These are phyloP conservation scores for Dipodomys ordii DNA, from an alignment of 2,113 vertebrate genomes.

Conservation along the genomic window DNA sequence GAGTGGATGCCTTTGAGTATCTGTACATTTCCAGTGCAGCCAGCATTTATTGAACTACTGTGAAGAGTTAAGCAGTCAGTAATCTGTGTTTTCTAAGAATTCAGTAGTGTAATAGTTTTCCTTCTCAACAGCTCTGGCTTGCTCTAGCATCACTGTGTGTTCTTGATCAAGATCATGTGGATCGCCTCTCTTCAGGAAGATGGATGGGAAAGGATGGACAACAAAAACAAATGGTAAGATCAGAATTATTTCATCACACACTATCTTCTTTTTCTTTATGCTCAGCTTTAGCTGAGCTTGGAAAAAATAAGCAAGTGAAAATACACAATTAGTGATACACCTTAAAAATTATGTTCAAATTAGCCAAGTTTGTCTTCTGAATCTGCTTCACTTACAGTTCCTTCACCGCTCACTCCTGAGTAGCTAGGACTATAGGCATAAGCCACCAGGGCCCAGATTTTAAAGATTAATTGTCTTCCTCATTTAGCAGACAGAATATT, in stretches of 20 bases:
- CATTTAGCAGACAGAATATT: conserved; percentile 32
- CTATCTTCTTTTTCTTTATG: conserved; percentile 10
- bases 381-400: not conserved
- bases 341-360: not conserved
- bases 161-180: conserved; percentile 98
- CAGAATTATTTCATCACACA: not conserved
- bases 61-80: not conserved
- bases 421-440: too few relatives aligned
- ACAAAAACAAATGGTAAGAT: conserved; percentile 98
- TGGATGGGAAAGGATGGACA: conserved; percentile 99
- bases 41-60: not conserved
- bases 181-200: conserved; percentile 96
- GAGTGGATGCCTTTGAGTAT: not conserved
- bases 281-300: not conserved
- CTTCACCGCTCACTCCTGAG: not conserved
- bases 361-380: not conserved
- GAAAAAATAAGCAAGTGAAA: not conserved
- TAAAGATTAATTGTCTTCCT: not conserved
- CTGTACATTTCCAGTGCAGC: not conserved
- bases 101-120: not conserved
- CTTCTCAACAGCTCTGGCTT: conserved; percentile 93
- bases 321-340: not conserved
- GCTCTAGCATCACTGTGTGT: conserved; percentile 98
- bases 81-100: not conserved
- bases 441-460: not conserved